Percentiles rank a stretch among this genome's conserved stretches.
These are phyloP conservation scores for Steinernema khuongi DNA, from an alignment of 1,140 invertebrate species.

Conservation along the genomic window DNA sequence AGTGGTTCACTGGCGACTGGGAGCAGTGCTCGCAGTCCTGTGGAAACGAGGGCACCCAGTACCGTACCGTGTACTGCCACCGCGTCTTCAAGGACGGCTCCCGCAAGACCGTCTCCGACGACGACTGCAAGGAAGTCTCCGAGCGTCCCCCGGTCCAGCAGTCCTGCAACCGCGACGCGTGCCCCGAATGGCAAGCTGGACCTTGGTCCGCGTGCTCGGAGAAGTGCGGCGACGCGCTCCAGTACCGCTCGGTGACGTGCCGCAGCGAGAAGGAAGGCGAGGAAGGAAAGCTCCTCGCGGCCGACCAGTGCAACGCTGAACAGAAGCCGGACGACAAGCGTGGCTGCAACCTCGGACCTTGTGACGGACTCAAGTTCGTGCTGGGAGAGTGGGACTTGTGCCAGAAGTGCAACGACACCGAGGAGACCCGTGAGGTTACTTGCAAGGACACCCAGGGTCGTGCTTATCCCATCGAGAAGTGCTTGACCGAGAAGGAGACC, in stretches of 20 bases:
- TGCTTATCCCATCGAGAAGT: constrained; percentile 54
- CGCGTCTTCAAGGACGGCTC: constrained; percentile 68
- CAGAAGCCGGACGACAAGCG: constrained; percentile 69
- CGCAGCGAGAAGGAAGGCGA: constrained; percentile 67
- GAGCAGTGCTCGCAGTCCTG: constrained; percentile 72
- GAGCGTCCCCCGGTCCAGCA: constrained; percentile 69
- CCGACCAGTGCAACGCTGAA: constrained; percentile 67
- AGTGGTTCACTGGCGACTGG: constrained; percentile 77
- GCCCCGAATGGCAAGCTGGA: constrained; percentile 75
- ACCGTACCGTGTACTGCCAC: constrained; percentile 66
- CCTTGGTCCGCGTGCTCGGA: constrained; percentile 59
- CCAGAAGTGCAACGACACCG: constrained; percentile 55
- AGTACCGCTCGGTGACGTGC: constrained; percentile 67
- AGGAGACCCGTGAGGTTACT: constrained; percentile 56
- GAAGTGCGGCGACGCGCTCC: constrained; percentile 66
- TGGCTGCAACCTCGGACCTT: constrained; percentile 72
- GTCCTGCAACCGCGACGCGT: constrained; percentile 71
- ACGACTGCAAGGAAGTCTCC: constrained; percentile 68
- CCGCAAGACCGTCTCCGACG: constrained; percentile 69
- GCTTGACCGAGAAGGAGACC: constrained; percentile 49
- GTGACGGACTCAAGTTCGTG: constrained; percentile 85
- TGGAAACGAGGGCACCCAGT: constrained; percentile 68
- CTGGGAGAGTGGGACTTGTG: constrained; percentile 75
- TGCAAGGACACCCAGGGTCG: constrained; percentile 53
- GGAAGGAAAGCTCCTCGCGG: constrained; percentile 66